phyloP scores from a whole-genome alignment of 2,888 invertebrate species.

The Tenodera sinensis region DNA sequence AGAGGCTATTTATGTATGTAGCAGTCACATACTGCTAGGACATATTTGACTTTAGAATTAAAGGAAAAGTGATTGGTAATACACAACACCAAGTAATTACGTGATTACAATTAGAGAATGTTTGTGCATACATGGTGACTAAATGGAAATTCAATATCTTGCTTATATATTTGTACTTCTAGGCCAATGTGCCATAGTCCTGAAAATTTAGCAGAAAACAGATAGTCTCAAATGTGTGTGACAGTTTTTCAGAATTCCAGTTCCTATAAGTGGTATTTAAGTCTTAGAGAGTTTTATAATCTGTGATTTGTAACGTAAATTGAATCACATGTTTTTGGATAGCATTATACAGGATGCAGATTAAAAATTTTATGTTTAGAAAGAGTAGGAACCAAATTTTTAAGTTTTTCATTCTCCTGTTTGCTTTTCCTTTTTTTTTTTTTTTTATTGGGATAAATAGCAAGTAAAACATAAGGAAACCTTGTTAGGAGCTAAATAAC shows the following conservation, averaged over 20 bases:
- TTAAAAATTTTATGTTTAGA: neutral
- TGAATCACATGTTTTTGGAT: neutral
- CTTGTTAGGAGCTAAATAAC: too few species aligned
- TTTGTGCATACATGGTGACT: neutral
- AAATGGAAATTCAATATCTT: neutral
- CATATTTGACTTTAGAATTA: neutral
- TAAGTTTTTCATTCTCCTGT: too few species aligned
- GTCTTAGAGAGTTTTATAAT: neutral
- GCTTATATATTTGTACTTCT: too few species aligned
- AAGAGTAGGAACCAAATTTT: too few species aligned
- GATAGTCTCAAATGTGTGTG: neutral
- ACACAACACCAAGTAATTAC: neutral
- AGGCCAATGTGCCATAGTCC: neutral
- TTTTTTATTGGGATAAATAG: too few species aligned
- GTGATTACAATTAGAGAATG: neutral
- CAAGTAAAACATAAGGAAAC: too few species aligned
- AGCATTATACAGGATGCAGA: neutral
- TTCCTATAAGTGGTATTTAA: neutral
- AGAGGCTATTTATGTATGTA: neutral
- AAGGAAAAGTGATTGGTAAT: neutral
- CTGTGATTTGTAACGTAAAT: neutral
- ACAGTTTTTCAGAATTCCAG: neutral
- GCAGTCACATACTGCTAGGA: neutral
- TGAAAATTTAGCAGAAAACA: neutral
- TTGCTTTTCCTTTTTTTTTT: too few species aligned